These are phyloP conservation scores for Tachina grossa DNA, from an alignment of 2,888 invertebrate species.

Conservation along the genomic window DNA sequence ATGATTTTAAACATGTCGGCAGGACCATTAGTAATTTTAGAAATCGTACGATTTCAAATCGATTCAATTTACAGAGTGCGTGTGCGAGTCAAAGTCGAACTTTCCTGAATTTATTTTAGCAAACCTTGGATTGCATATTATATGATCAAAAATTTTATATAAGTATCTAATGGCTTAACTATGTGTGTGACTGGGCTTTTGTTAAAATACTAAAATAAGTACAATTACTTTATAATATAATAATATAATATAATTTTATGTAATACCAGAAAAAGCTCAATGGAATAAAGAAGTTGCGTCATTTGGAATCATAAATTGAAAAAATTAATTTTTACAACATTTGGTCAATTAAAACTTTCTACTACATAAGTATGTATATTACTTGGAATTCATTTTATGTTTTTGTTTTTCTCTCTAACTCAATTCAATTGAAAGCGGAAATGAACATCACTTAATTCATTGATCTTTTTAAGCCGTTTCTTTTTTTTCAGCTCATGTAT, in stretches of 20 bases:
- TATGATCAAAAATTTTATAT: too few species aligned
- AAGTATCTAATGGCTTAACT: too few species aligned
- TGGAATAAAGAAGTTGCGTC: not conserved
- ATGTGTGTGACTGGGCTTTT: too few species aligned
- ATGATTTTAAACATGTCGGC: too few species aligned
- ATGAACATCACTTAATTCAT: slow-evolving; percentile 65
- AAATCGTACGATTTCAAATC: too few species aligned
- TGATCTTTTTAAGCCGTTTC: slow-evolving; percentile 39
- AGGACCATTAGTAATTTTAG: too few species aligned
- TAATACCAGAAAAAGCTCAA: not conserved
- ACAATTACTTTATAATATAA: too few species aligned
- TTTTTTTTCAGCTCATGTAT: slow-evolving; percentile 1
- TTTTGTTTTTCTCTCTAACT: slow-evolving; percentile 2
- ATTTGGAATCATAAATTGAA: not conserved
- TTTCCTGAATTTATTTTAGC: too few species aligned
- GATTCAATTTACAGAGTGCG: too few species aligned
- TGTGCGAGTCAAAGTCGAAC: too few species aligned
- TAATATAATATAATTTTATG: too few species aligned
- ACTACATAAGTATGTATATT: not conserved
- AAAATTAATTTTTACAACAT: slow-evolving; percentile 11
- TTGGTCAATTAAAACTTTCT: slow-evolving; percentile 34
- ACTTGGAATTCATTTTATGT: slow-evolving; percentile 8
- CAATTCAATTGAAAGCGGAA: slow-evolving; percentile 66
- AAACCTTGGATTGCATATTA: too few species aligned
- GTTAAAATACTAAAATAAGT: not conserved